Conservation (phyloP, 2,113 vertebrate genomes). For the Acrocephalus kingi region DNA sequence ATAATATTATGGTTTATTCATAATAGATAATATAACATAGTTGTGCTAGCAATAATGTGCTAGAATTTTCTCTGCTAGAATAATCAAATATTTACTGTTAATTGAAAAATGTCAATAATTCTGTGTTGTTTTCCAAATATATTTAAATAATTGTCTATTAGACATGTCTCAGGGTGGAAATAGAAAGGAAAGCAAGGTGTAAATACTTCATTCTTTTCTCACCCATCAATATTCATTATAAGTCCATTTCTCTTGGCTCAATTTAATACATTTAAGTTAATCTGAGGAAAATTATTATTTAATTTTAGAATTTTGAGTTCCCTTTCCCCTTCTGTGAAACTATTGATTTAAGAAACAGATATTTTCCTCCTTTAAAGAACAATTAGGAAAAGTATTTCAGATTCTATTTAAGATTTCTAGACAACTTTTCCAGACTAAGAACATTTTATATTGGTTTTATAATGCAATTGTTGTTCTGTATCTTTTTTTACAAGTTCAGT, state of each 20-base stretch:
- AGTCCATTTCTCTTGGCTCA: background rate
- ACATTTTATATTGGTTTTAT: background rate
- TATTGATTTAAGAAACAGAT: background rate
- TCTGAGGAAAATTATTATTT: background rate
- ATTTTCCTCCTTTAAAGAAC: background rate
- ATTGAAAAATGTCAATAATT: background rate
- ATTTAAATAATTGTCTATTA: background rate
- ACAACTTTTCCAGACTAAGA: background rate
- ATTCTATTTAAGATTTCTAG: background rate
- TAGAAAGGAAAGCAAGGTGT: background rate
- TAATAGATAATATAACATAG: background rate
- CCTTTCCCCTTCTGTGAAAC: background rate
- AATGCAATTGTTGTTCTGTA: background rate
- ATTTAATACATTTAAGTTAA: background rate
- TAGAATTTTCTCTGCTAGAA: background rate
- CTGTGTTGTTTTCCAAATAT: background rate
- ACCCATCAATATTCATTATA: background rate
- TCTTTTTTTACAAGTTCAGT: background rate
- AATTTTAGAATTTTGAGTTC: background rate
- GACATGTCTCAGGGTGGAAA: background rate
- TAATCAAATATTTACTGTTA: background rate
- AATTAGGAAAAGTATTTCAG: background rate
- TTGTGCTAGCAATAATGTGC: background rate
- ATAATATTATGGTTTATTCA: background rate
- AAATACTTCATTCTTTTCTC: background rate